Evolutionary conservation across 2,113 vertebrate genomes (phyloP).

Genomic region (Cheilinus undulatus): DNA sequence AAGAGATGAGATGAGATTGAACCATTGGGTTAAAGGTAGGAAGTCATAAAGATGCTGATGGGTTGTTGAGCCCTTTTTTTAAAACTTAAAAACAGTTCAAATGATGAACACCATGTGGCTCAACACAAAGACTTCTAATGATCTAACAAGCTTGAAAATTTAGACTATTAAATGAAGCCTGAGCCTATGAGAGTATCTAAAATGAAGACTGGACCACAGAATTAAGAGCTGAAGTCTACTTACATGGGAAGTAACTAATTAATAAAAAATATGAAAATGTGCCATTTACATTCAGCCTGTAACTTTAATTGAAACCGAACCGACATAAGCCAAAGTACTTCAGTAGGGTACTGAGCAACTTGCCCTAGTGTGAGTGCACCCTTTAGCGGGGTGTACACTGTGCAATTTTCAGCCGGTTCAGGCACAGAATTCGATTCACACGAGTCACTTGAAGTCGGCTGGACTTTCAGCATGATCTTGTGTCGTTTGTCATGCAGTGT

Average conservation of each 20-base stretch:
- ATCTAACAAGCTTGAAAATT: neutral
- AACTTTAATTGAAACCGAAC: neutral
- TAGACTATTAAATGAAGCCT: neutral
- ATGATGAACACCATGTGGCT: neutral
- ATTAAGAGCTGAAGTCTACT: neutral
- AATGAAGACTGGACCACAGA: neutral
- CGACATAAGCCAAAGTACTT: neutral
- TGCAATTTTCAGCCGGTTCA: too few relatives aligned
- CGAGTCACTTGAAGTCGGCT: too few relatives aligned
- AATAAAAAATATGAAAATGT: neutral
- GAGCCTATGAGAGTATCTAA: neutral
- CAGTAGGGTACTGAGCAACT: too few relatives aligned
- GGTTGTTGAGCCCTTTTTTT: neutral
- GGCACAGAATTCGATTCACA: too few relatives aligned
- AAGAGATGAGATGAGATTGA: slow-evolving; percentile 5
- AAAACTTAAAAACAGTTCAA: neutral
- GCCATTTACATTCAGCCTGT: neutral
- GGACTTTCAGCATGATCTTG: too few relatives aligned
- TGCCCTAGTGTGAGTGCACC: too few relatives aligned
- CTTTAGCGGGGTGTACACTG: too few relatives aligned
- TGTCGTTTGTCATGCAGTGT: too few relatives aligned
- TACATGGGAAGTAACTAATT: neutral
- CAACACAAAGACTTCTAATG: slow-evolving; percentile 8
- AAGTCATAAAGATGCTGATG: slow-evolving; percentile 11
- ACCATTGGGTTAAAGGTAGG: slow-evolving; percentile 2